phyloP scores from a whole-genome alignment of 1,140 invertebrate genomes.

The Homarus americanus region DNA sequence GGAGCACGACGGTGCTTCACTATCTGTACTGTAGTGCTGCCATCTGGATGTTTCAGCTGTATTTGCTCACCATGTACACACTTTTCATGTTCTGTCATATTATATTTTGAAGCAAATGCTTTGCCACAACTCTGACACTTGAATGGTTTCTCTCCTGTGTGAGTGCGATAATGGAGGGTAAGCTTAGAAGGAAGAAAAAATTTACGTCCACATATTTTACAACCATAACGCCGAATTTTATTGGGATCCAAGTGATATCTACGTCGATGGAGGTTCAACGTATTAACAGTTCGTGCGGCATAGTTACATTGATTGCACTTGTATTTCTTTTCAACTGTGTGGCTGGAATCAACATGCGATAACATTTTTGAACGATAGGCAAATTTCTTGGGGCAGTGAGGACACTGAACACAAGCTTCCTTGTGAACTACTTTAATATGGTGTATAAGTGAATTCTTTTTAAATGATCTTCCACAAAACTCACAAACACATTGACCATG shows the following conservation, averaged over 20 bases:
- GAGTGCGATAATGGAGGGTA: slow-evolving; percentile 51
- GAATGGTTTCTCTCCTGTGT: slow-evolving; percentile 62
- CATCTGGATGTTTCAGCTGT: slow-evolving; percentile 40
- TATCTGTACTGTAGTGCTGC: slow-evolving; percentile 35
- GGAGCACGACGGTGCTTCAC: slow-evolving; percentile 59
- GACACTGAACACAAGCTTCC: slow-evolving; percentile 54
- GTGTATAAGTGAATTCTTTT: slow-evolving; percentile 57
- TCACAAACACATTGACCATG: slow-evolving; percentile 63
- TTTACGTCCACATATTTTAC: slow-evolving; percentile 47
- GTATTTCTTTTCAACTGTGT: slow-evolving; percentile 57
- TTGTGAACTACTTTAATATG: slow-evolving; percentile 60
- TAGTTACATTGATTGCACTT: slow-evolving; percentile 53
- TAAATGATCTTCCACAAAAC: slow-evolving; percentile 64
- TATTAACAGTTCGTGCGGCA: slow-evolving; percentile 47
- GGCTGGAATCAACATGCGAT: slow-evolving; percentile 53
- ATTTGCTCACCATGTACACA: slow-evolving; percentile 56
- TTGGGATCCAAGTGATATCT: slow-evolving; percentile 45
- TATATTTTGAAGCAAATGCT: slow-evolving; percentile 59
- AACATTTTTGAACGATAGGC: slow-evolving; percentile 59
- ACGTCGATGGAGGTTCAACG: slow-evolving; percentile 42
- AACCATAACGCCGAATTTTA: slow-evolving; percentile 13
- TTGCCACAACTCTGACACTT: slow-evolving; percentile 50
- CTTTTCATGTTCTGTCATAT: slow-evolving; percentile 54
- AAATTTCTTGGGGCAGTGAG: slow-evolving; percentile 63
- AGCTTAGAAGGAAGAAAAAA: slow-evolving; percentile 63